Conservation (phyloP, 2,797 vertebrate species). For the Aplochiton taeniatus region DNA sequence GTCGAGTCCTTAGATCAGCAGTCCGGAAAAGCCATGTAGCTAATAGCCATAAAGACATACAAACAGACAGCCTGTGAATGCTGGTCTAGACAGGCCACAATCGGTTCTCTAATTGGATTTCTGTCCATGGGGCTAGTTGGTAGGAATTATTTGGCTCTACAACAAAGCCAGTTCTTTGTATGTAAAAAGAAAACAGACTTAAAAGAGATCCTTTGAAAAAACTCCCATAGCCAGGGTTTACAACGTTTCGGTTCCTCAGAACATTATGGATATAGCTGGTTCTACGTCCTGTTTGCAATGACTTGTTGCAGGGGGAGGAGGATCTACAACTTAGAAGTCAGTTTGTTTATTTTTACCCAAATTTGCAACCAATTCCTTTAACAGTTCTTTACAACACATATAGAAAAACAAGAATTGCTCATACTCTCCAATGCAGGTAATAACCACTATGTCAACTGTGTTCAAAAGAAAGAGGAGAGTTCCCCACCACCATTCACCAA, state of each 20-base stretch:
- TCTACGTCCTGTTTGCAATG: no score
- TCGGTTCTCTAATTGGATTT: constrained; percentile 40
- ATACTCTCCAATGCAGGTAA: not conserved
- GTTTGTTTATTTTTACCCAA: not conserved
- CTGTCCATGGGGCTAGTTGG: constrained; percentile 25
- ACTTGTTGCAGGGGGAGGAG: no score
- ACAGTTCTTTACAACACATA: not conserved
- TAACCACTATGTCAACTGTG: not conserved
- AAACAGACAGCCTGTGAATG: constrained; percentile 9
- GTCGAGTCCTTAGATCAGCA: not conserved
- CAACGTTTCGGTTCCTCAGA: not conserved
- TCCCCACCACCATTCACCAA: not conserved
- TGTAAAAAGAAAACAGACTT: not conserved
- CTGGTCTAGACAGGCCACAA: constrained; percentile 23
- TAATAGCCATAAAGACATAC: not conserved
- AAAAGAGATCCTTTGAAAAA: not conserved
- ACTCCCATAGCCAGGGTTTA: not conserved
- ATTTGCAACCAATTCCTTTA: not conserved
- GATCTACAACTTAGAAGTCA: no score
- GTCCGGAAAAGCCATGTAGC: not conserved
- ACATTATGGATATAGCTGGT: no score
- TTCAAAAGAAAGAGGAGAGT: constrained; percentile 3
- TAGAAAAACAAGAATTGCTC: not conserved
- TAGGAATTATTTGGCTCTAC: not conserved
- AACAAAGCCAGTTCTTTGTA: not conserved